phyloP scores from a whole-genome alignment of 2,888 invertebrate species.

The Lomographa bimaculata region DNA sequence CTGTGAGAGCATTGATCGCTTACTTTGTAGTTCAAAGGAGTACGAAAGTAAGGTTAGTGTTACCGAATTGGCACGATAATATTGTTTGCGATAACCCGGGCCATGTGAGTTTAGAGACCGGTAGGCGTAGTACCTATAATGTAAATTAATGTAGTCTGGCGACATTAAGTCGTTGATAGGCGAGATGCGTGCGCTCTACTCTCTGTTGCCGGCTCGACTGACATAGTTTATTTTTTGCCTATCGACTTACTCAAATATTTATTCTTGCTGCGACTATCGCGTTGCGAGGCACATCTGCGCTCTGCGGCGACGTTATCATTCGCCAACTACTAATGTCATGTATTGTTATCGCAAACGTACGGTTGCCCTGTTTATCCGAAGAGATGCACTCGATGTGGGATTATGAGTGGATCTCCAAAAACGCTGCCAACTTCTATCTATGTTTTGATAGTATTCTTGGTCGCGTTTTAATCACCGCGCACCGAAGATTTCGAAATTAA shows the following conservation, averaged over 20 bases:
- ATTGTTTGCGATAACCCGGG: slow-evolving; percentile 40
- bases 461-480: too few species aligned
- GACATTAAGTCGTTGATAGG: slow-evolving; percentile 38
- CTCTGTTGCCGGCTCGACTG: slow-evolving; percentile 50
- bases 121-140: neutral
- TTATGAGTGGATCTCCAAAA: slow-evolving; percentile 3
- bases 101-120: slow-evolving; percentile 42
- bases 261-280: slow-evolving; percentile 56
- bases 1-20: slow-evolving; percentile 35
- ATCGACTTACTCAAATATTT: slow-evolving; percentile 67
- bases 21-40: slow-evolving; percentile 27
- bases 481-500: too few species aligned
- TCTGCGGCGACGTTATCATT: slow-evolving; percentile 43
- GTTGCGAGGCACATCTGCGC: slow-evolving; percentile 37
- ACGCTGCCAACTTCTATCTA: slow-evolving; percentile 5
- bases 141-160: too few species aligned
- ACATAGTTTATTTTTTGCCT: slow-evolving; percentile 52
- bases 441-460: slow-evolving; percentile 4
- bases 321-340: slow-evolving; percentile 40
- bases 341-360: slow-evolving; percentile 39
- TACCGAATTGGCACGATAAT: slow-evolving; percentile 28
- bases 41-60: slow-evolving; percentile 20
- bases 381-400: slow-evolving; percentile 11
- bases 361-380: slow-evolving; percentile 4
- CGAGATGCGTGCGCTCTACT: slow-evolving; percentile 36